Percentiles rank a stretch among this genome's conserved stretches.
These are phyloP conservation scores for Orchesellides sinensis DNA, from an alignment of 2,888 invertebrate genomes.

Conservation along the genomic window DNA sequence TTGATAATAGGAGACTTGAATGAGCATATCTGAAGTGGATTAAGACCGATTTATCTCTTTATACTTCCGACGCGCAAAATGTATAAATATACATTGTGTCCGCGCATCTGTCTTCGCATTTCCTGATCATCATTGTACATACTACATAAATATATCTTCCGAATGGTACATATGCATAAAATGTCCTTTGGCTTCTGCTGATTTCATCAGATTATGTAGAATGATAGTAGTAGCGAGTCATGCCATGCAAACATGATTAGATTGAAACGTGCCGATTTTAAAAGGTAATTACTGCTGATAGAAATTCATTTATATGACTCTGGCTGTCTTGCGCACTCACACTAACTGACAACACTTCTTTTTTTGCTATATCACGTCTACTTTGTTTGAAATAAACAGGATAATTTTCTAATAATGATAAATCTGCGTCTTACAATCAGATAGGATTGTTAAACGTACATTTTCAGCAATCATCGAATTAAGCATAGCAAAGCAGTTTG, in stretches of 20 bases:
- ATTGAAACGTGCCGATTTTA: conserved; percentile 65
- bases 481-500: conserved; percentile 44
- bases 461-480: conserved; percentile 56
- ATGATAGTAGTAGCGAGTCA: conserved; percentile 39
- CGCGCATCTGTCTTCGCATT: conserved; percentile 46
- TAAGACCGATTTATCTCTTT: conserved; percentile 16
- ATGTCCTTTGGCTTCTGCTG: neutral
- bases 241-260: conserved; percentile 47
- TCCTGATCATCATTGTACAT: neutral
- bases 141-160: neutral
- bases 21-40: neutral
- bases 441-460: conserved; percentile 19
- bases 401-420: conserved; percentile 38
- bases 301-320: conserved; percentile 21
- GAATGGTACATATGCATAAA: neutral
- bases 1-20: conserved; percentile 4
- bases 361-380: conserved; percentile 34
- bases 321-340: conserved; percentile 3
- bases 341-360: conserved; percentile 10
- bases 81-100: neutral
- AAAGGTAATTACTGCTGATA: conserved; percentile 53
- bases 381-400: conserved; percentile 55
- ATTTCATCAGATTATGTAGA: neutral
- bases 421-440: conserved; percentile 44
- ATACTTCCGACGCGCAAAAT: neutral